Base-by-base conservation (phyloP, 2,797 vertebrate genomes). In the Gallinago solitaria region DNA sequence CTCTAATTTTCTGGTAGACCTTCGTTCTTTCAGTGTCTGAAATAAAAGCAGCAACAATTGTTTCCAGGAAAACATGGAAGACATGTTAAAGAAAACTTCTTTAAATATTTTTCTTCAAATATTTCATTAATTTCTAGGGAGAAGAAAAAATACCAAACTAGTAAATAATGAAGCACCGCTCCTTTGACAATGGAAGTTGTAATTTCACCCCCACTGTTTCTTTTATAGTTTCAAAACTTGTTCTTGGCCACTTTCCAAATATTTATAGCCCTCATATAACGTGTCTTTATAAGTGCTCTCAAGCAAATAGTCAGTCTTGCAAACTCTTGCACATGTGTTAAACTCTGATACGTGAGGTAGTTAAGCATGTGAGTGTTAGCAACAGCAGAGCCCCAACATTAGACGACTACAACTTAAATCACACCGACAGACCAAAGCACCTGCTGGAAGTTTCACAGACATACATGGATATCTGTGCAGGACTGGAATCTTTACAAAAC, bases 161-260 rank as follows among this genome's bases (percentile, higher is more conserved):
- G 47, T 51, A 63, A 80, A 69, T 57, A 80, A 77, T 64, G 63
- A 80, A 89, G n/a, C 32, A 63, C 21, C 75, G 19, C n/a, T 65
- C 78, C 91, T 94, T 75, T 75, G 41, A 87, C 45, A 81, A 51
- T 83, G 69, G 35, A 90, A 77, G 79, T 64, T 78, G 59, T 70
- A 39, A 51, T 89, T 93, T 91, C 84, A 89, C 41, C 57, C 64
- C 32, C 83, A 77, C 20, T 54, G 71, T 85, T 85, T 83, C 64
- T 92, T 92, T 90, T 94, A 87, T 68, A 64, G 65, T 80, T 95
- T 87, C 50, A 85, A 95, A 95, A 95, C 60, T 94, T 95, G 78
- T 77, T 87, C 86, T 94, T 96, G 96, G 88, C 75, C 63, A 65
- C 53, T 78, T 87, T 81, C 87, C 93, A 96, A 93, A 73, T 87